Base-by-base conservation (phyloP, 2,797 vertebrate species). In the Lagorchestes hirsutus region DNA sequence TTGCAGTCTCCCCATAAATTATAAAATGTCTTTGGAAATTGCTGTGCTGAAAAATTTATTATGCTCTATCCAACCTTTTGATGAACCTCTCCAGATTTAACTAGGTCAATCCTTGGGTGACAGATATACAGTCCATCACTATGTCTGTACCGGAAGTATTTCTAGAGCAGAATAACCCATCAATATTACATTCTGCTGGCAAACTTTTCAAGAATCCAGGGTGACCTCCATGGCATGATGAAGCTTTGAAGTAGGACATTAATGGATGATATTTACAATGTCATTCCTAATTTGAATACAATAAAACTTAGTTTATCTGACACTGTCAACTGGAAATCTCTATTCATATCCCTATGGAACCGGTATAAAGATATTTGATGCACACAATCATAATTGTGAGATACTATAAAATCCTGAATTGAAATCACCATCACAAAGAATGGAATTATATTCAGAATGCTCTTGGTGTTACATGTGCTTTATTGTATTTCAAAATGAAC, bases 361-460 rank as follows among this genome's bases (percentile, higher is more conserved):
- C 22, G 92, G 46, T 54, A 95, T 34, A 95, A 91, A 93, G 40
- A 95, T 95, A 94, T 95, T 29, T 56, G 50, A 90, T 95, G 46
- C 13, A 56, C 62, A 9, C 29, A 22, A 1, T 27, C 92, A 55
- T 55, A 91, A 34, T 22, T 28, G 54, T 50, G 13, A 91, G 90
- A 58, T 24, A 34, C 57, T 93, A 6, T 87, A 95, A 93, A 94
- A 1, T 92, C 40, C 27, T 91, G 87, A 27, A 93, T 2, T 92
- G 62, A 74, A 14, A 92, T 95, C 27, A 91, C n/a, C 67, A 93
- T 58, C 59, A 92, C 29, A 93, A 96, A 95, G 54, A 52, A 74
- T 56, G 4, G 91, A 92, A 56, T 94, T 95, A 92, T 59, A 96
- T 56, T 93, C 91, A 93, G 50, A 96, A 95, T 97, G 57, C 59